Conservation (phyloP, 2,888 invertebrate species). For the Eudemis profundana region DNA sequence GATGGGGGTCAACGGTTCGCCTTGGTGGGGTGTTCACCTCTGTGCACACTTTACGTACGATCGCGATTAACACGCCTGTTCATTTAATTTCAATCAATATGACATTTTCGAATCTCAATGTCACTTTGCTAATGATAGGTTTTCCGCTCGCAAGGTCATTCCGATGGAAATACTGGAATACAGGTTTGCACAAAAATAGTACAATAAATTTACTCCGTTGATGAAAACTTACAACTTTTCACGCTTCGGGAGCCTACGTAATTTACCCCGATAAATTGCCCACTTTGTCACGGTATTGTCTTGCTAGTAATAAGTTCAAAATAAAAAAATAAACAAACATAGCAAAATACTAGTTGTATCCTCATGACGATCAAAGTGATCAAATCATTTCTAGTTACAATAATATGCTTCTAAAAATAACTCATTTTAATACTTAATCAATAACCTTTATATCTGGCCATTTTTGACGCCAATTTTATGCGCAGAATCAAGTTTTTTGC, state of each 20-base stretch:
- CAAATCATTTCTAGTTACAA: not conserved
- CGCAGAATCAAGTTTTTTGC: constrained; percentile 67
- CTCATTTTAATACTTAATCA: constrained; percentile 25
- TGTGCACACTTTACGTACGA: constrained; percentile 66
- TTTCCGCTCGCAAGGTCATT: constrained; percentile 1
- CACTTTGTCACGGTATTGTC: constrained; percentile 57
- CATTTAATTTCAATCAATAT: constrained; percentile 21
- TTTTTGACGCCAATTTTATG: constrained; percentile 58
- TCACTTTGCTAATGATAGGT: constrained; percentile 36
- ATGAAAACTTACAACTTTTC: constrained; percentile 52
- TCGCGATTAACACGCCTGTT: constrained; percentile 44
- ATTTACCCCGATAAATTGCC: constrained; percentile 67
- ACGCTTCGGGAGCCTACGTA: constrained; percentile 58
- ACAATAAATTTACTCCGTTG: not conserved
- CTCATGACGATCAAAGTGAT: not conserved
- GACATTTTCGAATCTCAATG: constrained; percentile 41
- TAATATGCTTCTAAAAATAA: constrained; percentile 51
- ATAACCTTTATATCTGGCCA: constrained; percentile 62
- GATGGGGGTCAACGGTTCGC: constrained; percentile 80
- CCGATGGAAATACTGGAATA: not conserved
- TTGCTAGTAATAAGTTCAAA: constrained; percentile 41
- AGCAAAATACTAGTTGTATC: not conserved
- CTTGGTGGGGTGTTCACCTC: constrained; percentile 83
- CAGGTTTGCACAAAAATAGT: not conserved
- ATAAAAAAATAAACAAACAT: constrained; percentile 5